Conservation (phyloP, 1,140 invertebrate species). For the Apis laboriosa region DNA sequence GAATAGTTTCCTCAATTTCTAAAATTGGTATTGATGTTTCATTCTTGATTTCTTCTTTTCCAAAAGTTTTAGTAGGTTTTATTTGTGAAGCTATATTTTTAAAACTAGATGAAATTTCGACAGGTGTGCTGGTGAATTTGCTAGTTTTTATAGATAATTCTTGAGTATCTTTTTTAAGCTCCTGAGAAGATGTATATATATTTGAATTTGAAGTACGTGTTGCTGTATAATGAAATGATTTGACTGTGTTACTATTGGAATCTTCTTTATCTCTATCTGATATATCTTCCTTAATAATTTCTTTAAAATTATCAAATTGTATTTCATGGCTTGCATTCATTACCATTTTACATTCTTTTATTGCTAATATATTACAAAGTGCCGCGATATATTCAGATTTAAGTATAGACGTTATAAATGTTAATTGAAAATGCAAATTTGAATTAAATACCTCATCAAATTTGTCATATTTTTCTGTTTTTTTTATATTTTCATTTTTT, state of each 20-base stretch:
- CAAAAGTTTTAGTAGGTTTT: conserved; percentile 74
- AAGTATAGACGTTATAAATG: conserved; percentile 84
- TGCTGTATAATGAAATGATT: conserved; percentile 17
- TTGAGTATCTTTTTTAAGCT: conserved; percentile 17
- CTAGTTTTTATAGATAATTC: conserved; percentile 24
- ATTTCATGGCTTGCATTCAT: conserved; percentile 82
- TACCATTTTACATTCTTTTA: conserved; percentile 85
- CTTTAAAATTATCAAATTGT: conserved; percentile 46
- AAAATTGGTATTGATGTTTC: conserved; percentile 59
- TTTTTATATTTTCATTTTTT: conserved; percentile 70
- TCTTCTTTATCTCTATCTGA: conserved; percentile 10
- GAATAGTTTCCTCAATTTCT: conserved; percentile 75
- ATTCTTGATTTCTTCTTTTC: conserved; percentile 66
- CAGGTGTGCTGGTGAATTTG: not conserved
- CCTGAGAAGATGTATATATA: conserved; percentile 11
- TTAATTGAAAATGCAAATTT: conserved; percentile 59
- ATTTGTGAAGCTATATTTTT: conserved; percentile 70
- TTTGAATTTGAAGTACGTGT: conserved; percentile 11
- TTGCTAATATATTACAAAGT: conserved; percentile 88
- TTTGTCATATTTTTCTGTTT: not conserved
- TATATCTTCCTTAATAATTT: conserved; percentile 19
- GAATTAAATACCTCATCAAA: conserved; percentile 52
- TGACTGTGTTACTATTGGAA: not conserved
- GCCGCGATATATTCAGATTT: conserved; percentile 86
- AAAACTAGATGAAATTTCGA: conserved; percentile 34